A percentile compares a stretch with the other conserved stretches of the same genome.
These are phyloP conservation scores for Tetranychus cinnabarinus DNA, from an alignment of 1,140 invertebrate species.

Conservation along the genomic window DNA sequence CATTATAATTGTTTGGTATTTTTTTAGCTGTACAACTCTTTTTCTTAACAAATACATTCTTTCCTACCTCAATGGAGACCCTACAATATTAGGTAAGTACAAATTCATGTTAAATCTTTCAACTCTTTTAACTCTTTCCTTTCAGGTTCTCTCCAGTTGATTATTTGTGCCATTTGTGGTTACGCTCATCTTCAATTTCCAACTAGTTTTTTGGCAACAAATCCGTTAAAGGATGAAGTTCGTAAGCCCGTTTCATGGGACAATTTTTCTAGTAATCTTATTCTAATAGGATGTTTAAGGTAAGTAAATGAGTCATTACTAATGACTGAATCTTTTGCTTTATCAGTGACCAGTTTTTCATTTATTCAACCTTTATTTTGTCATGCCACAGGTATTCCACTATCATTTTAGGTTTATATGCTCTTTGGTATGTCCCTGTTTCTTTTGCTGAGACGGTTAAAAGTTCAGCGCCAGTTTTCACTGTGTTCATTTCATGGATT, in stretches of 20 bases:
- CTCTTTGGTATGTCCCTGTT: constrained; percentile 56
- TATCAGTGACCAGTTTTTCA: background rate
- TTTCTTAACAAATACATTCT: constrained; percentile 66
- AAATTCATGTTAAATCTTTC: background rate
- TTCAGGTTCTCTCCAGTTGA: constrained; percentile 36
- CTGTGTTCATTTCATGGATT: constrained; percentile 46
- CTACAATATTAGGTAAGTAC: constrained; percentile 42
- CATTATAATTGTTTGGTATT: constrained; percentile 20
- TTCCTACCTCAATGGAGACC: constrained; percentile 47
- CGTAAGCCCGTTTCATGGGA: background rate
- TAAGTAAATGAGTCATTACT: background rate
- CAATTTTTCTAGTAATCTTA: constrained; percentile 22
- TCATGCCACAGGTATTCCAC: constrained; percentile 47
- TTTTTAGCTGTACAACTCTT: constrained; percentile 33
- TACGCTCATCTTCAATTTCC: constrained; percentile 51
- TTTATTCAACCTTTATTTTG: constrained; percentile 13
- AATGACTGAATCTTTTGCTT: background rate
- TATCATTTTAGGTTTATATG: constrained; percentile 43
- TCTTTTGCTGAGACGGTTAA: constrained; percentile 69
- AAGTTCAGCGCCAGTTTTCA: constrained; percentile 59
- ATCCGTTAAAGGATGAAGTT: background rate
- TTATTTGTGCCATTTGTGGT: constrained; percentile 47
- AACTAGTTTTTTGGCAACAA: constrained; percentile 13
- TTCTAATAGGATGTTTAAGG: constrained; percentile 10
- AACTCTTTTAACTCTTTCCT: constrained; percentile 5